phyloP scores from a whole-genome alignment of 2,113 vertebrate species.

The Petrocephalus microphthalmus region DNA sequence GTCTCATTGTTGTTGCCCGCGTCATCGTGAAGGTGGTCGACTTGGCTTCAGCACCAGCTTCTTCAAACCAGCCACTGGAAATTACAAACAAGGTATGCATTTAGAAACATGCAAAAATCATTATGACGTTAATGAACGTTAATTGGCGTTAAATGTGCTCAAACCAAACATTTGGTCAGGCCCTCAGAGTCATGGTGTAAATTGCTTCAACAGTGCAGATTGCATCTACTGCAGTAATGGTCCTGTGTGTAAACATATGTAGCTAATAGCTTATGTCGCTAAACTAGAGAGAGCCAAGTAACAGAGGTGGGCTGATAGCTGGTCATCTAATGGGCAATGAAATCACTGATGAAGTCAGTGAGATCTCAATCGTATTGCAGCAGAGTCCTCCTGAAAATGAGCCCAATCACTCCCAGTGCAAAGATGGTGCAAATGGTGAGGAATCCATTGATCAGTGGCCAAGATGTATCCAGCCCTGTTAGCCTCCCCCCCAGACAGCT shows the following conservation, averaged over 20 bases:
- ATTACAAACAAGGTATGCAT: not conserved
- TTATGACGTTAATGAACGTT: not conserved
- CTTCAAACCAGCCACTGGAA: not conserved
- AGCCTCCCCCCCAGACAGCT: conserved; percentile 21
- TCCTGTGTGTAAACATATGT: not conserved
- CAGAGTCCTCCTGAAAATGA: conserved; percentile 57
- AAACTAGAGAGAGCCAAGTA: not conserved
- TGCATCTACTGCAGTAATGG: not conserved
- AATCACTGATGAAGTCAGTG: conserved; percentile 49
- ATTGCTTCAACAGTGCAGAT: not conserved
- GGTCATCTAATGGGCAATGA: conserved; percentile 45
- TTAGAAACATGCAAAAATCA: not conserved
- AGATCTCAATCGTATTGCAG: not conserved
- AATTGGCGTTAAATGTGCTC: not conserved
- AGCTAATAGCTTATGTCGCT: not conserved
- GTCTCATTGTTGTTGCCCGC: not conserved
- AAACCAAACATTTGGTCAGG: not conserved
- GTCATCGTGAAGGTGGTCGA: not conserved
- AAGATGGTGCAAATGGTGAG: conserved; percentile 63
- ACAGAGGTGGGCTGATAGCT: not conserved
- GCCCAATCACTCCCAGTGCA: conserved; percentile 64
- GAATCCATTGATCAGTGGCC: conserved; percentile 72
- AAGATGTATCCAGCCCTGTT: conserved; percentile 53
- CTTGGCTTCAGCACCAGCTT: not conserved
- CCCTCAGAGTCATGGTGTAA: not conserved